These are phyloP conservation scores for Graptemys geographica DNA, from an alignment of 2,797 vertebrate species.

Conservation along the genomic window DNA sequence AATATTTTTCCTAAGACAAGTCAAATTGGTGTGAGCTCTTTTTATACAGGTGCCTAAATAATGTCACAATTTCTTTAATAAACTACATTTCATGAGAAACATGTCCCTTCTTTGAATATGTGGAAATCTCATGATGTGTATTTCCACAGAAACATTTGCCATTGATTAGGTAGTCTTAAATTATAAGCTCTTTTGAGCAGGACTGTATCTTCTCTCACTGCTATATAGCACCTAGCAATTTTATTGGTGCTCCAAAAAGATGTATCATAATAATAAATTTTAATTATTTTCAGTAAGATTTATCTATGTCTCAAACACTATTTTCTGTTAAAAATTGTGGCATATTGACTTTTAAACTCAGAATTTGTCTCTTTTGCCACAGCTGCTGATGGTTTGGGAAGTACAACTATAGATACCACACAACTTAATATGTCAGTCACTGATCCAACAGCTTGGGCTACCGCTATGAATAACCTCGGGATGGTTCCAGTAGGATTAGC, in stretches of 20 bases:
- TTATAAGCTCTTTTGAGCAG: neutral
- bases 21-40: neutral
- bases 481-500: conserved; percentile 92
- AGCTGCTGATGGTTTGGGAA: conserved; percentile 91
- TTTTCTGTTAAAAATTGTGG: neutral
- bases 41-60: neutral
- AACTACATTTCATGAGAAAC: accelerated
- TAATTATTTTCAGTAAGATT: neutral
- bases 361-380: conserved; percentile 49
- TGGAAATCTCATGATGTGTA: neutral
- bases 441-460: conserved; percentile 92
- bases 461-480: conserved; percentile 95
- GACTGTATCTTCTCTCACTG: neutral
- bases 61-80: neutral
- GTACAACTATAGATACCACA: conserved; percentile 88
- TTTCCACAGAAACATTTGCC: conserved; percentile 26
- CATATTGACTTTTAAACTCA: neutral
- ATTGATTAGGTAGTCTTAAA: neutral
- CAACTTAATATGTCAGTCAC: conserved; percentile 89
- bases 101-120: accelerated
- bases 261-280: neutral
- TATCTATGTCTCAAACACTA: neutral
- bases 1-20: neutral
- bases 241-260: neutral
- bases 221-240: neutral